These are phyloP conservation scores for Ectobius pallidus DNA, from an alignment of 2,888 invertebrate genomes.

Conservation along the genomic window DNA sequence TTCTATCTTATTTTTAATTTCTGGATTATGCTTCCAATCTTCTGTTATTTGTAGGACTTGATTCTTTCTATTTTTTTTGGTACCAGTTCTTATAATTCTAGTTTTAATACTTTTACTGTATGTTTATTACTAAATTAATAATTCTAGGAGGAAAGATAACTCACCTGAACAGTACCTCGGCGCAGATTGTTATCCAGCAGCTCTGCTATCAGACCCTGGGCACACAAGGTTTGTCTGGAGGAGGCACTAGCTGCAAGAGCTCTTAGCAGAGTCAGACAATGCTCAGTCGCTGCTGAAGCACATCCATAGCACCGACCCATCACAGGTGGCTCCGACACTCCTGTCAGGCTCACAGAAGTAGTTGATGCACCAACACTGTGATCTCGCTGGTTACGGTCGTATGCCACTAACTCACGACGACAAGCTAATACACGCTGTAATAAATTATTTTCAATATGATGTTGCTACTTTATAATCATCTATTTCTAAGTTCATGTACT, in stretches of 20 bases:
- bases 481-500: no score
- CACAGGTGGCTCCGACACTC: constrained; percentile 47
- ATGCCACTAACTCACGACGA: constrained; percentile 87
- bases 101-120: no score
- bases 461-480: no score
- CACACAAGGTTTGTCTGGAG: constrained; percentile 76
- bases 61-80: no score
- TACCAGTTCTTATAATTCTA: no score
- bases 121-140: no score
- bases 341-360: constrained; percentile 47
- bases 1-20: no score
- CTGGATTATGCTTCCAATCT: no score
- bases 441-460: not conserved
- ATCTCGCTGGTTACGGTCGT: constrained; percentile 84
- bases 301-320: constrained; percentile 83
- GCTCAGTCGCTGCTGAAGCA: constrained; percentile 89
- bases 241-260: constrained; percentile 83
- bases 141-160: no score
- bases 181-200: constrained; percentile 89
- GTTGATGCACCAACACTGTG: constrained; percentile 36
- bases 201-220: constrained; percentile 87
- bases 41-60: no score
- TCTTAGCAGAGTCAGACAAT: constrained; percentile 88
- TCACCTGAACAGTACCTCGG: constrained; percentile 74
- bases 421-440: constrained; percentile 90